Base-by-base conservation (phyloP, 2,797 vertebrate genomes). In the Chloroceryle amazona region DNA sequence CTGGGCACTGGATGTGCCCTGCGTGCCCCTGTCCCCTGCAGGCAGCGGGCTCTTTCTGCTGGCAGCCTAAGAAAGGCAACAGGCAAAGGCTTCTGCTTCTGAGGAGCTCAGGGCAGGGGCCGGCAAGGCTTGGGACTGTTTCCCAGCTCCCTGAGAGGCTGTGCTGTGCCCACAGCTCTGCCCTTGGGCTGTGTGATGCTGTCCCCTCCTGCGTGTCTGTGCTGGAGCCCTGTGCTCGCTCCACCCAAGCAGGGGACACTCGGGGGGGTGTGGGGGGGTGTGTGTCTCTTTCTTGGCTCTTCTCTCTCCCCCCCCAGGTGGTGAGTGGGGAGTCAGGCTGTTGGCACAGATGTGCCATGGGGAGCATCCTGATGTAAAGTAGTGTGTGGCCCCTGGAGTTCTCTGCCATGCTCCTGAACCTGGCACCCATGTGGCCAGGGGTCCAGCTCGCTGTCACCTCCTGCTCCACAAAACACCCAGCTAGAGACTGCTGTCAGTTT, bases 291-390 rank as follows among this genome's bases (percentile, higher is more conserved):
- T 21, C 41, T n/a, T 13, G 54, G 49, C 68, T 55, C 42, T 16
- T 9, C 20, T 51, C 26, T 28, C 28, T 52, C 11, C 31, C 46
- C 22, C 0, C 46, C 22, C 0, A 3, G 13, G 1, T 0, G 2
- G 5, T 49, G 57, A 10, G 47, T 13, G 20, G 5, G 26, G 1
- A 28, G 13, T 12, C 17, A 5, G 31, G 20, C 8, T 29, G 18
- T 23, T 49, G 81, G 13, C 42, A 31, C 55, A 20, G 41, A 52
- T 51, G 51, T 37, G 51, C 57, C 47, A 6, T 21, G 62, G 25
- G 25, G 60, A 39, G 26, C 47, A 46, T 18, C 57, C n/a, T 0
- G 0, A 5, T 18, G 42, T 13, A 61, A 44, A 31, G 52, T 18
- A 12, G 22, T 4, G 5, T 9, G 1, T 21, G 46, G 20, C 63